Evolutionary conservation across 2,113 vertebrate genomes (phyloP), one percentile per base, ranked within the genome.

Genomic region (Bolborhynchus lineola): DNA sequence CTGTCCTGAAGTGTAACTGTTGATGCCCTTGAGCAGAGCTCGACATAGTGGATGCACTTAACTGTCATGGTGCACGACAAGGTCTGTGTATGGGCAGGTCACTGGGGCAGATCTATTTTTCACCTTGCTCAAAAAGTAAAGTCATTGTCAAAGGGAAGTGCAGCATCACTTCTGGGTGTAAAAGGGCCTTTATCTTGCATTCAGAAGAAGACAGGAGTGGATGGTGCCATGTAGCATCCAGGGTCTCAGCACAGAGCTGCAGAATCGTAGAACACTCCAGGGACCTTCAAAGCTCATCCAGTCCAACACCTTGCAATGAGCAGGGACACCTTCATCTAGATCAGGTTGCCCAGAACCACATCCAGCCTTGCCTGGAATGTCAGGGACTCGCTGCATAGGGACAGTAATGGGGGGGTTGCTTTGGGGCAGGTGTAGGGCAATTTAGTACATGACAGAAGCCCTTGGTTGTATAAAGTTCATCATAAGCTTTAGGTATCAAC

Each of bases 31-130:
- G 33, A 77, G 75, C 70, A 67, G 47, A 89, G 31, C 39, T 63
- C 0, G 0, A 13, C 5, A 44, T 0, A 4, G 4, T 3, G 3
- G 20, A n/a, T 82, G 24, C 37, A 39, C 28, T 2, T 8, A 91
- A 28, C 20, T 28, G 23, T 33, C 59, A 14, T 0, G 0, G 41
- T 53, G 16, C 8, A 4, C 15, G 39, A 69, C 0, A 3, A 72
- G 11, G 8, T 77, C 59, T 83, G 25, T 53, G 8, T 57, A 19
- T 29, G 20, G 35, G 9, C 16, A 60, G 29, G 5, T 84, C 42
- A 42, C 13, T 17, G 14, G 37, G 59, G 19, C 46, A 70, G 28
- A 18, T 33, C 37, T 86, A 2, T 23, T 44, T 78, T 13, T 72
- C 26, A 65, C 5, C 5, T 1, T 20, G 65, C 41, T 62, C 49